phyloP scores from a whole-genome alignment of 2,797 vertebrate genomes.

The Eulemur mongoz region DNA sequence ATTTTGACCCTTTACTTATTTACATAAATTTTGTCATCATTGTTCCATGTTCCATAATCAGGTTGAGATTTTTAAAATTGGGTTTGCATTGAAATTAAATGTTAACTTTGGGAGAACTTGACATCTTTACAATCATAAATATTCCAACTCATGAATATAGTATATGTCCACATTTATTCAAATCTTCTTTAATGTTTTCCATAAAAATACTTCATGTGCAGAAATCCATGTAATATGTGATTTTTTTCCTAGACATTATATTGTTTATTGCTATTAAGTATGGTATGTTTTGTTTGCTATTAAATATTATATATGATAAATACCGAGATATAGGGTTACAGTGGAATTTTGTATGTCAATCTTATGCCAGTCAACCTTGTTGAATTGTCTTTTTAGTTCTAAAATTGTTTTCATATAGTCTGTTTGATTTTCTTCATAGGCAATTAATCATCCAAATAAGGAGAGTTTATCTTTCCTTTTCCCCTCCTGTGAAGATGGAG shows the following conservation, averaged over 20 bases:
- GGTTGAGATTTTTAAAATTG: neutral
- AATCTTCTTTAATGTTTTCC: conserved; percentile 6
- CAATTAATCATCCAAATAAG: neutral
- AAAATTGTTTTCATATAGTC: neutral
- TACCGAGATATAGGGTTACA: neutral
- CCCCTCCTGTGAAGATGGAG: neutral
- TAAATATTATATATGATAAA: neutral
- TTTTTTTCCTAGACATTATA: neutral
- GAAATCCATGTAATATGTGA: neutral
- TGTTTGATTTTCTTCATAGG: conserved; percentile 18
- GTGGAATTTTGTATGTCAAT: neutral
- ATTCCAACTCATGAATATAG: neutral
- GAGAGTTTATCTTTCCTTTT: neutral
- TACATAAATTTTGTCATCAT: neutral
- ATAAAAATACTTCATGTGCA: neutral
- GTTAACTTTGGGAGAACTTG: neutral
- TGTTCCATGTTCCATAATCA: neutral
- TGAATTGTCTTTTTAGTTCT: neutral
- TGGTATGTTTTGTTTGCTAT: neutral
- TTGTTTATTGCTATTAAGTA: neutral
- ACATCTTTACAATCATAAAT: neutral
- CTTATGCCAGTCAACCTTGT: neutral
- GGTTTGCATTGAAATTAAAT: neutral
- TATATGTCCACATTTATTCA: neutral
- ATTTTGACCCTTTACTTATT: neutral